Base-by-base conservation (phyloP, 2,888 invertebrate genomes). In the Leptopilina syphax region DNA sequence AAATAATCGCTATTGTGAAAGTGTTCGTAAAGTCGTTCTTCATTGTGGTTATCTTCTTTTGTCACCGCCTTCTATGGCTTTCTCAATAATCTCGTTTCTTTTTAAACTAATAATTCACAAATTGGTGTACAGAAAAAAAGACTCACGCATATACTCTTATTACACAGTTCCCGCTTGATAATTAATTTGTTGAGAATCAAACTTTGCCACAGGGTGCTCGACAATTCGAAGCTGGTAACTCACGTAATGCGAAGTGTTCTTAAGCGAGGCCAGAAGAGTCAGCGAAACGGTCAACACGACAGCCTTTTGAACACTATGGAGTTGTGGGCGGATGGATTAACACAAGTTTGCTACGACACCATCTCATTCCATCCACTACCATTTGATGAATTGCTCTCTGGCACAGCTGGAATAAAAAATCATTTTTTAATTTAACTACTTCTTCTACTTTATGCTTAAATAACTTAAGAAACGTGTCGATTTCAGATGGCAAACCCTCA, bases 361-460 rank as follows among this genome's bases (percentile, higher is more conserved):
- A 93, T 93, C 83, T 93, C 93, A 86, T 93, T 93, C 93, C 94
- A 94, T 85, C 92, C 93, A 89, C 93, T 93, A 85, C 93, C 93
- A 86, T 93, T 93, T 90, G 92, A 93, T 85, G 93, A 92, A 87
- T 92, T 93, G 89, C 92, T 92, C 87, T 92, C 93, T 92, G 92
- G 82, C 24, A 86, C 86, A 82, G 76, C 34, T 79, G 79, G 73
- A 34, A 77, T 34, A 34, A 34, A 4, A 3, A 34, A 34, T 34
- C 34, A 34, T 34, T 34, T 0, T 18, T 18, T 18, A 18, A 18
- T 18, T 18, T 18, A 18, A 18, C 18, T 18, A 18, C 18, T 18
- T 18, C 18, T 18, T 34, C 27, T 34, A 34, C 34, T 34, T 34
- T 34, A 34, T 34, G 4, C 4, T 34, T 34, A 34, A 34, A 34